Base-by-base conservation (phyloP, 2,888 invertebrate genomes). In the Timema podura region DNA sequence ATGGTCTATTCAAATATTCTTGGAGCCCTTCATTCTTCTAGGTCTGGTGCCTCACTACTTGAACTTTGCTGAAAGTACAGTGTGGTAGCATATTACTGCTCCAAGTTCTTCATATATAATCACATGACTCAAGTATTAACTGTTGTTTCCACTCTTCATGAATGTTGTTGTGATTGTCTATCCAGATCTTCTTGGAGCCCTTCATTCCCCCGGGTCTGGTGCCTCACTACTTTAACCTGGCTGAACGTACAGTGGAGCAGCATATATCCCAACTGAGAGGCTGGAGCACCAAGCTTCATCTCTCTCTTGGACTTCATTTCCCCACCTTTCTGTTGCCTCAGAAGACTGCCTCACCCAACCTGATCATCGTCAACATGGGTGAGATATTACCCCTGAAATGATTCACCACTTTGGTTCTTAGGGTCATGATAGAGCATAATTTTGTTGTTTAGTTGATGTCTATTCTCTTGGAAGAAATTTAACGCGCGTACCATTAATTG, bases 311-410 rank as follows among this genome's bases (percentile, higher is more conserved):
- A 79, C 85, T 91, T 67, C 89, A 90, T 77, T 90, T 90, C 3
- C 93, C 93, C 6, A 88, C 90, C 0, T 80, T 94, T 16, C 81
- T 93, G 51, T 81, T 93, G 65, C 93, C 93, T 0, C 92, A 92
- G 76, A 91, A 91, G 77, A 89, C 91, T 0, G 90, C 90, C 7
- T 91, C 91, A 0, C 91, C 91, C 0, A 91, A 91, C 78, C 83
- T 92, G 8, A 80, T 93, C 65, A 87, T 93, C 44, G 82, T 92
- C n/a, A 90, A 91, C 77, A 86, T 89, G 81, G 91, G 90, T 87
- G 81, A 77, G 79, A 69, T 68, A 47, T n/a, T 5, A 65, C 64
- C 30, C 30, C 30, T 2, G 30, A 1, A 30, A 30, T 30, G 30
- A 30, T 30, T 30, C 30, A 30, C 30, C 30, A 30, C 30, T 30